Base-by-base conservation (phyloP, 2,797 vertebrate species). In the Eupleurogrammus muticus region DNA sequence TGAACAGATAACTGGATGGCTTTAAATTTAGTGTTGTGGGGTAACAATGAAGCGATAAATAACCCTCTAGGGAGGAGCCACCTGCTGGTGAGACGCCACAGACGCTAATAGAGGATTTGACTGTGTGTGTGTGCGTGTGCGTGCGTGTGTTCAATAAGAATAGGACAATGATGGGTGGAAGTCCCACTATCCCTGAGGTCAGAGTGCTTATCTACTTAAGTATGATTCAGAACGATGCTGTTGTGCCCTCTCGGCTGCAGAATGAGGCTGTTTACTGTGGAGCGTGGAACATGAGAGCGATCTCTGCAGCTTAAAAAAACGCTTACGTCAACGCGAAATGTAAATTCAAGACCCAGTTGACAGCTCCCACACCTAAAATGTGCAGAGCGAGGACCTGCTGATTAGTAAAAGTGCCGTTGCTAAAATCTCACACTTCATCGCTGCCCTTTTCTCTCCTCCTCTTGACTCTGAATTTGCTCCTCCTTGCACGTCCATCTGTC, bases 401-500 rank as follows among this genome's bases (percentile, higher is more conserved):
- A 73, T 70, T 67, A 60, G 70, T 65, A 17, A 66, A 77, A 72
- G 40, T 67, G 70, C 36, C 64, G 69, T 58, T 60, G 46, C 79
- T 77, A 64, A 67, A 70, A 73, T 80, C 59, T 79, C 48, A 21
- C 80, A 66, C 58, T 44, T 80, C 35, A 9, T 62, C 42, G 66
- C 59, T 76, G 49, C 52, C 77, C 72, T 86, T 77, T 78, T 62
- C 53, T 20, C 5, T 61, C 54, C 20, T 10, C 73, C 46, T 36
- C 23, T 72, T 74, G 10, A 70, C 47, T 63, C 4, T 68, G 16
- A 79, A 83, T 77, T 82, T 36, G 54, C n/a, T 66, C 70, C 49
- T 86, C 70, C 49, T 86, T 79, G 82, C 73, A 80, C 88, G 84
- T 87, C 34, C 20, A 42, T 75, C 72, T 64, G 13, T 65, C 50